Conservation (phyloP, 2,797 vertebrate genomes). For the Hapalemur alaotrensis region DNA sequence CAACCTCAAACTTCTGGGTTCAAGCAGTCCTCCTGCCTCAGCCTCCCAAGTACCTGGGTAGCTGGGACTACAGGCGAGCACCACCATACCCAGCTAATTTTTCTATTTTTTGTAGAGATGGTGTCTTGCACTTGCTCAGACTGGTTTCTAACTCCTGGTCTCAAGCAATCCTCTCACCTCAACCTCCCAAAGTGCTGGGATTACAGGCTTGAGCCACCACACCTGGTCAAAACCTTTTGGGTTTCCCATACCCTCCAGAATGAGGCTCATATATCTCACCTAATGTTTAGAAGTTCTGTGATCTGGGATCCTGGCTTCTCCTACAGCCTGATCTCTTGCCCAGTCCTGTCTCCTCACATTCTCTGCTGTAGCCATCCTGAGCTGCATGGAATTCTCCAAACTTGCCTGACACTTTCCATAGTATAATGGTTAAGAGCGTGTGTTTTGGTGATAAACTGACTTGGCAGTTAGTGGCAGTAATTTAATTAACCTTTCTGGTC, state of each 20-base stretch:
- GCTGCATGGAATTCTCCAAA: background rate
- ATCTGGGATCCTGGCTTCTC: background rate
- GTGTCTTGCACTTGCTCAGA: background rate
- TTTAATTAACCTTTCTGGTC: background rate
- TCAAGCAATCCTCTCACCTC: background rate
- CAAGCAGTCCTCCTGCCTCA: background rate
- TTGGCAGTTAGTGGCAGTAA: background rate
- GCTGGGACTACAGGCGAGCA: background rate
- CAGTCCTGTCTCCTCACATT: background rate
- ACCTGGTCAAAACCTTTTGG: background rate
- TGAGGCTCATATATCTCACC: background rate
- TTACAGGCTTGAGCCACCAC: background rate
- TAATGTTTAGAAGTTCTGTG: background rate
- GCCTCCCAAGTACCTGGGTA: background rate
- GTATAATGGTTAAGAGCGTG: background rate
- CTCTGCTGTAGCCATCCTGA: background rate
- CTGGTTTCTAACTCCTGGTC: background rate
- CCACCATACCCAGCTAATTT: background rate
- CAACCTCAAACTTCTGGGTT: background rate
- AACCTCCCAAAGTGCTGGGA: background rate
- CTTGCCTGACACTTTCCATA: background rate
- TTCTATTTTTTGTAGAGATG: background rate
- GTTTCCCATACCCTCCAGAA: background rate
- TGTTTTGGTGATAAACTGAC: slow-evolving; percentile 16
- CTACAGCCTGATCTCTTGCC: background rate